Percentiles rank a stretch among this genome's conserved stretches.
Conservation (phyloP, 64 coral and sea anemone species). For the Dendrophyllia cribrosa region DNA sequence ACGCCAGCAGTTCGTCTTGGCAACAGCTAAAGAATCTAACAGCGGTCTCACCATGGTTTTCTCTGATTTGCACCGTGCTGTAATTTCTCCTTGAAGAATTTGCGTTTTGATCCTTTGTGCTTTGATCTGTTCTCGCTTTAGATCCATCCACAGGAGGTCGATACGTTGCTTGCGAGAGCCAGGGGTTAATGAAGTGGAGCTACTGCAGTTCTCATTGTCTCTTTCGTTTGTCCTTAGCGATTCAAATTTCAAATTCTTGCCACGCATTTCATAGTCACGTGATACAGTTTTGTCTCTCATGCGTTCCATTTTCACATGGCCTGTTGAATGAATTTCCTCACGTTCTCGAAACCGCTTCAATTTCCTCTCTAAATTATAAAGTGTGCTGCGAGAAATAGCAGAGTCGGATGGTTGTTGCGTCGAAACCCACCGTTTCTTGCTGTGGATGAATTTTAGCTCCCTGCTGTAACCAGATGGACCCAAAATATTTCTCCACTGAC, state of each 20-base stretch:
- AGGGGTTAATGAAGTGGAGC: neutral
- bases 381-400: neutral
- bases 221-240: neutral
- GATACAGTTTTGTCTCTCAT: neutral
- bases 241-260: neutral
- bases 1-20: constrained; percentile 24
- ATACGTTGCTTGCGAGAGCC: neutral
- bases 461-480: constrained; percentile 75
- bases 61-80: neutral
- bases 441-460: constrained; percentile 74
- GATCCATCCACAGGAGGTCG: constrained; percentile 31
- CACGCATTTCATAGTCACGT: neutral
- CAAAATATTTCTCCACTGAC: constrained; percentile 77
- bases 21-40: constrained; percentile 27
- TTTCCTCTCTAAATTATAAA: constrained; percentile 25
- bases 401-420: neutral
- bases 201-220: neutral
- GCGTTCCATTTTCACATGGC: neutral
- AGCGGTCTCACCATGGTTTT: constrained; percentile 40
- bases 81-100: constrained; percentile 47
- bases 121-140: constrained; percentile 68
- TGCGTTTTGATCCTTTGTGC: constrained; percentile 61
- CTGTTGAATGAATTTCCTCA: neutral
- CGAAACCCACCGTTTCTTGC: constrained; percentile 10
- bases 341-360: neutral